phyloP scores from a whole-genome alignment of 2,888 invertebrate genomes.

The Polyommatus iphigenia region DNA sequence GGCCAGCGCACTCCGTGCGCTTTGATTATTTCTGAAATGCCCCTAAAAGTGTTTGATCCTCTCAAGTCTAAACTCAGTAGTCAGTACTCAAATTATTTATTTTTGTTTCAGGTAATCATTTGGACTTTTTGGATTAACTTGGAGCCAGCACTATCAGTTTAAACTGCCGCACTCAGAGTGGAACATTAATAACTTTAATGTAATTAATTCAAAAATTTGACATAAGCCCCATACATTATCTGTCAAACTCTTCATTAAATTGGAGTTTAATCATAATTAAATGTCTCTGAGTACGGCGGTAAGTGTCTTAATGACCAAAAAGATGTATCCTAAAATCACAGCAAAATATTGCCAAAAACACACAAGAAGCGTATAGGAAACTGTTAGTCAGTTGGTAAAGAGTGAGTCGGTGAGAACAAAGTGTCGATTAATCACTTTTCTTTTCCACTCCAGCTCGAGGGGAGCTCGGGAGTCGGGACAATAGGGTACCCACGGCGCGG shows the following conservation, averaged over 20 bases:
- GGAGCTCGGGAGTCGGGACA: constrained; percentile 41
- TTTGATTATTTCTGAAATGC: too few relatives aligned
- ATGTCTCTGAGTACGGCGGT: too few relatives aligned
- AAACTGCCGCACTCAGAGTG: too few relatives aligned
- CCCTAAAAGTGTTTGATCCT: too few relatives aligned
- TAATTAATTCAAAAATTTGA: too few relatives aligned
- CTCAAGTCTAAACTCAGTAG: too few relatives aligned
- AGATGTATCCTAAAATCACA: neutral
- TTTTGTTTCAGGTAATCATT: constrained; percentile 19
- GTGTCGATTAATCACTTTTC: constrained; percentile 69
- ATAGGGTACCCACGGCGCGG: constrained; percentile 37
- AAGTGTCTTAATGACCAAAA: too few relatives aligned
- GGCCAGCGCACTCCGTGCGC: too few relatives aligned
- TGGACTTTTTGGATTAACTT: neutral
- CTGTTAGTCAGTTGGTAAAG: constrained; percentile 29
- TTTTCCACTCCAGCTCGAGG: constrained; percentile 47
- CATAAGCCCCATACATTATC: too few relatives aligned
- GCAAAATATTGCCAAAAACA: neutral
- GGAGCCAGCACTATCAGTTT: neutral
- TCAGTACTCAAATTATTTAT: neutral
- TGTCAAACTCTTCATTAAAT: too few relatives aligned
- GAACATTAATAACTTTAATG: too few relatives aligned
- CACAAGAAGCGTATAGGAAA: neutral
- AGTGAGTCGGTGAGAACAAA: constrained; percentile 47
- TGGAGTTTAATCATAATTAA: too few relatives aligned